Percentiles rank a stretch among this genome's conserved stretches.
Conservation (phyloP, 2,113 vertebrate species). For the Carettochelys insculpta region DNA sequence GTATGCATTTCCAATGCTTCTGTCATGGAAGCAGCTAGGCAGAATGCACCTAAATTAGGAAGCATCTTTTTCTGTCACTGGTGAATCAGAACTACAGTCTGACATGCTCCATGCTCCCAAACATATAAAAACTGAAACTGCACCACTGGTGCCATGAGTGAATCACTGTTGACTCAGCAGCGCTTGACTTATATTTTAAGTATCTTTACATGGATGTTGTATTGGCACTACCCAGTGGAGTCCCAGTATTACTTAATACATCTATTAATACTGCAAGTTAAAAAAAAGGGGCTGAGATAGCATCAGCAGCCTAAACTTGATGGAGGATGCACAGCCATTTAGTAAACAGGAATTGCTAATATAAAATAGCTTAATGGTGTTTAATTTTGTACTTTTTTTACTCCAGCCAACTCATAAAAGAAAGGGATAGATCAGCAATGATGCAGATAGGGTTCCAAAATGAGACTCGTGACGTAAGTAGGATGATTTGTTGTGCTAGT, state of each 20-base stretch:
- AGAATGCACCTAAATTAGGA: not conserved
- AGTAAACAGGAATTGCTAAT: not conserved
- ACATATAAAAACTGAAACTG: constrained; percentile 8
- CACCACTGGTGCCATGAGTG: not conserved
- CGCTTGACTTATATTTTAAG: constrained; percentile 32
- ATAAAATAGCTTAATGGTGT: not conserved
- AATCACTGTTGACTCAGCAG: constrained; percentile 37
- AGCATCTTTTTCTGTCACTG: not conserved
- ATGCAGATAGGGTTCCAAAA: not conserved
- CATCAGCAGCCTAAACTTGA: not conserved
- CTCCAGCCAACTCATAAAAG: not conserved
- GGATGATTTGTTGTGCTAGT: not conserved
- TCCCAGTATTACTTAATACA: not conserved
- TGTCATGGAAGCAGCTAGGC: not conserved
- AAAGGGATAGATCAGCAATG: not conserved
- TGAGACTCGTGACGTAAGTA: not conserved
- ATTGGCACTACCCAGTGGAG: not conserved
- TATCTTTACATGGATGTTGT: not conserved
- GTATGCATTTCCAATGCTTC: not conserved
- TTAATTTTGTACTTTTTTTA: not conserved
- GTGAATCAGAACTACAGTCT: not conserved
- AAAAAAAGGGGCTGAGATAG: not conserved
- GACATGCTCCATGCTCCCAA: not conserved
- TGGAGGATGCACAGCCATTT: too few relatives aligned
- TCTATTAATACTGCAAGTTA: constrained; percentile 30